Base-by-base conservation (phyloP, 2,113 vertebrate species). In the Suricata suricatta region DNA sequence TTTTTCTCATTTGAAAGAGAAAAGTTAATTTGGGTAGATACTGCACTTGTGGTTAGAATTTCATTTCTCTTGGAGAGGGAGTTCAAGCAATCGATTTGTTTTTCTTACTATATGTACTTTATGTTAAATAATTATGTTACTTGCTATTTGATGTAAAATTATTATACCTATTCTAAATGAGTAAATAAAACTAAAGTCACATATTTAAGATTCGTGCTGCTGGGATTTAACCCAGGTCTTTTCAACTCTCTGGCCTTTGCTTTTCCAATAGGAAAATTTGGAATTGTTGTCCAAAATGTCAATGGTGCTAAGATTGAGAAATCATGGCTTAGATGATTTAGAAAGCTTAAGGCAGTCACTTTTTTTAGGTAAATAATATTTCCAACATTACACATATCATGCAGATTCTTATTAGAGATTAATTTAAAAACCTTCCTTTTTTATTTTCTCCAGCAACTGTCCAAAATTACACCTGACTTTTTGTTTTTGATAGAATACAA, bases 1-100 rank as follows among this genome's bases (percentile, higher is more conserved):
- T 15, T 57, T 90, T 90, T 83, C 41, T 86, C 29, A 96, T 27
- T 96, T 95, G 60, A 93, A 93, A 95, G 68, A 79, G 68, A 90
- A 93, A 86, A 76, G 41, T 87, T 95, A 93, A 81, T 14, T 87
- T 69, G 33, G 9, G 19, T 76, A 44, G 38, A 23, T 72, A 52
- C 15, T 47, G 10, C 12, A 38, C 15, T 80, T 88, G 77, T 64
- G 60, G 50, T 94, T 60, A 83, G 68, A 95, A 93, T 71, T 77
- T 31, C 16, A 60, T 77, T 60, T 79, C 35, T 74, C 63, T 93
- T 90, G 7, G 72, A 87, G 38, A 86, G 27, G 63, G 23, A 77
- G 54, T 82, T 90, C 60, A 77, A 77, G 60, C 64, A 14, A 93
- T 10, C n/a, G 47, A 77, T 74, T 74, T 90, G 33, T 85, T 94